Base-by-base conservation (phyloP, 2,797 vertebrate genomes). In the Syncerus caffer region DNA sequence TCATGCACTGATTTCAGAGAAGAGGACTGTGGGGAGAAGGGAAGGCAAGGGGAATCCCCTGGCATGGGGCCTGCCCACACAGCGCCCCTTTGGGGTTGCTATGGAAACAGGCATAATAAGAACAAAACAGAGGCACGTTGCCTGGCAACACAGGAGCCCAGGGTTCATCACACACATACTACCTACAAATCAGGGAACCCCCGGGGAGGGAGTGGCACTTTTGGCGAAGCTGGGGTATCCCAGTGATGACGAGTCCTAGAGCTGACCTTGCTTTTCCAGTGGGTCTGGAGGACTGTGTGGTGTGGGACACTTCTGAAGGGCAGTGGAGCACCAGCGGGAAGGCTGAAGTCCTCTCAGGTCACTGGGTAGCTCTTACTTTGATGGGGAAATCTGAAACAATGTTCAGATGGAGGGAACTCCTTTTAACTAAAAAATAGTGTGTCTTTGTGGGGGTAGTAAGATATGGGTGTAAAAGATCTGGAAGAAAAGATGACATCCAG, bases 1-100 rank as follows among this genome's bases (percentile, higher is more conserved):
- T 76, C 51, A 83, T 8, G 23, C 51, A 47, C 88, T 11, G 50
- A 62, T 93, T 93, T 95, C 88, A 90, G 95, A 85, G 92, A 74
- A 93, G 89, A 91, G 85, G 93, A 92, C 57, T 58, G 84, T 8
- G 58, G 90, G 0, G 10, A 82, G 42, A 38, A 79, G 87, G 90
- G 90, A 76, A 62, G 27, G 93, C 95, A 87, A 95, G 97, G 98
- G 97, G 98, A 98, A 98, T 97, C 96, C 98, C 97, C 97, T 93
- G 97, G 96, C 96, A n/a, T 17, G 38, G 58, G 90, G 94, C 97
- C 95, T 58, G 76, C 82, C 95, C 90, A 87, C 90, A 89, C 90
- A 85, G 62, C 93, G 19, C 96, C 92, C 88, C 79, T 96, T 42
- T 42, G 89, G 74, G 91, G 97, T 98, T 97, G 93, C 97, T 87